A percentile compares a stretch with the other conserved stretches of the same genome.
Evolutionary conservation across 2,888 invertebrate species (phyloP).

Genomic region (Dromius quadrimaculatus): DNA sequence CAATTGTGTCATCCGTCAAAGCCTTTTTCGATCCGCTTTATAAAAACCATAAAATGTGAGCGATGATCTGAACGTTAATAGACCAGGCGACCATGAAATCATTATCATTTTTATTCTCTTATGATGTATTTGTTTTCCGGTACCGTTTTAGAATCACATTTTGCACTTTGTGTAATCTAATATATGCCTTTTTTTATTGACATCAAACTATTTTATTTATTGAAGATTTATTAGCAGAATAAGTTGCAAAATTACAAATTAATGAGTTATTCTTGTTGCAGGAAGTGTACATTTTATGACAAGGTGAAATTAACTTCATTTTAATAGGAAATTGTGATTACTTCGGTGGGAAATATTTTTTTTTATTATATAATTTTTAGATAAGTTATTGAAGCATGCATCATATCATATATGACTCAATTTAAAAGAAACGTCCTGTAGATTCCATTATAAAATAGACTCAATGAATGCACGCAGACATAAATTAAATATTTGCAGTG

Average conservation of each 20-base stretch:
- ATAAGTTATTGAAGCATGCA: too few species aligned
- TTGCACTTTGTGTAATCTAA: conserved; percentile 25
- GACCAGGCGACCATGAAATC: not conserved
- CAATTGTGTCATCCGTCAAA: not conserved
- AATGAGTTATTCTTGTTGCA: conserved; percentile 35
- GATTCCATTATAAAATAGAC: too few species aligned
- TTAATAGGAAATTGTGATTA: conserved; percentile 17
- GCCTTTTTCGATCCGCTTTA: not conserved
- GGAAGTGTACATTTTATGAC: conserved; percentile 23
- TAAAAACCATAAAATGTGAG: conserved; percentile 1
- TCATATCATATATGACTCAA: too few species aligned
- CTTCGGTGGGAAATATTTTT: conserved; percentile 23
- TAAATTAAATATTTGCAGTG: conserved; percentile 42
- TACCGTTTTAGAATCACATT: not conserved
- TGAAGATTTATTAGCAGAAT: conserved; percentile 17
- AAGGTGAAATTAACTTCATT: conserved; percentile 4
- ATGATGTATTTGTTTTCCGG: conserved; percentile 15
- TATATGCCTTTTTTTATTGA: conserved; percentile 7
- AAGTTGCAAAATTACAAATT: conserved; percentile 1
- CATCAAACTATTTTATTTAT: conserved; percentile 23
- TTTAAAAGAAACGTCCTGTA: too few species aligned
- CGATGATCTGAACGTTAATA: conserved; percentile 18
- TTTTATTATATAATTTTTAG: too few species aligned
- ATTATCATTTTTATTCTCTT: conserved; percentile 17
- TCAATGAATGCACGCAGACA: conserved; percentile 9